Evolutionary conservation across 23 tunicate genomes (phyloP), one percentile per base, ranked within the genome.

Genomic region (Halocynthia aurantium): DNA sequence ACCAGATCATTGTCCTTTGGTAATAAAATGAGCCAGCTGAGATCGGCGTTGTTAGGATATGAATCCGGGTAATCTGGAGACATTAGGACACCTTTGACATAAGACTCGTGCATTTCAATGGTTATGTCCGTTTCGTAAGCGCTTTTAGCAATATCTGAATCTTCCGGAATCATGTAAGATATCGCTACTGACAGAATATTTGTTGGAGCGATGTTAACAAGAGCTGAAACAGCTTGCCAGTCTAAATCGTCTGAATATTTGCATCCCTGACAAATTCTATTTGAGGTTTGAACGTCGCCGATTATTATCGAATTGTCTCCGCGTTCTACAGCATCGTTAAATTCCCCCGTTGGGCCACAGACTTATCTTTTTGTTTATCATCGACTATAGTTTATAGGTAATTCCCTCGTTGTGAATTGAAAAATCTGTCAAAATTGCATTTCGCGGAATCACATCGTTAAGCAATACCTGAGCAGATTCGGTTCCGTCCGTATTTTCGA

Each of bases 41-140:
- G 57, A 64, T 74, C 78, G 19, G 78, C 61, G 21, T 54, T 74
- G 56, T 54, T 74, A 54, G 78, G 78, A 74, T 74, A 74, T 13
- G 55, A 53, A 13, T 10, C 78, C 19, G 78, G 78, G 56, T 74
- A 74, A 74, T 74, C 56, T 15, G 78, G 78, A 8, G 78, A 74
- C 63, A 74, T 53, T 52, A 74, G 20, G 15, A 74, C 78, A 20
- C 62, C 78, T 21, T 5, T 19, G 13, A 74, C 10, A 54, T 54
- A 54, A 10, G 22, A 51, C 57, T 74, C 78, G 66, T 74, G 64
- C 10, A 74, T 62, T 51, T 74, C 60, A 51, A 74, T 53, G 8
- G 78, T 74, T 8, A 54, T 49, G 44, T 4, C 44, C 44, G 44
- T 31, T 31, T 31, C 44, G 44, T 31, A 31, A 31, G 44, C 44